phyloP scores from a whole-genome alignment of 1,140 invertebrate species.

The Zaprionus nigranus region DNA sequence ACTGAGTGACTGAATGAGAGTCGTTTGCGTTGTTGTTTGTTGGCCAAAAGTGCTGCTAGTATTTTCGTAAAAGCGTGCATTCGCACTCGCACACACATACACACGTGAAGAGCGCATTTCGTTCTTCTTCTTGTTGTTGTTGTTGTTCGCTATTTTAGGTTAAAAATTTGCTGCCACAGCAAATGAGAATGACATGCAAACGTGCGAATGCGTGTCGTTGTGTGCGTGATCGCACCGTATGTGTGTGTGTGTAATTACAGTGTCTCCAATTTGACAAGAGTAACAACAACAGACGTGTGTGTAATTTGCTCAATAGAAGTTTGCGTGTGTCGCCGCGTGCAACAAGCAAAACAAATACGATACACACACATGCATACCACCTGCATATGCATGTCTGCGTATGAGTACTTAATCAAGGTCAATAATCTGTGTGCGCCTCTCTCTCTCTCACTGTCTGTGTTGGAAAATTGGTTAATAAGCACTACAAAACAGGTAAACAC shows the following conservation, averaged over 20 bases:
- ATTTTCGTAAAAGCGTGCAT: conserved; percentile 50
- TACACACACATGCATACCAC: conserved; percentile 19
- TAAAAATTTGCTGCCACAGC: conserved; percentile 66
- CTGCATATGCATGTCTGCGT: not conserved
- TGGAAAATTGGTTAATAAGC: conserved; percentile 68
- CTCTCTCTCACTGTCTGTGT: not conserved
- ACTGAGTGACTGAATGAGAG: conserved; percentile 32
- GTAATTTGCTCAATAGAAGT: conserved; percentile 39
- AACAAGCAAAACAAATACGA: conserved; percentile 52
- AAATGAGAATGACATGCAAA: conserved; percentile 52
- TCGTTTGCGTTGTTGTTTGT: conserved; percentile 61
- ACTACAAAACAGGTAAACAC: conserved; percentile 60
- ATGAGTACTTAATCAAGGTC: conserved; percentile 71
- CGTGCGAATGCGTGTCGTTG: conserved; percentile 2
- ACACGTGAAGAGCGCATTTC: conserved; percentile 17
- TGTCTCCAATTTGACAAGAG: conserved; percentile 47
- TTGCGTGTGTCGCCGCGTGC: conserved; percentile 44
- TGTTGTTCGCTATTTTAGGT: conserved; percentile 75
- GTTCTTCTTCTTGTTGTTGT: conserved; percentile 33
- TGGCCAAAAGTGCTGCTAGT: conserved; percentile 76
- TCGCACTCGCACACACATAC: conserved; percentile 36
- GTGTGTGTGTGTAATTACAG: conserved; percentile 35
- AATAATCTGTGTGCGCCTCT: conserved; percentile 64
- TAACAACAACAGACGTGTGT: conserved; percentile 13
- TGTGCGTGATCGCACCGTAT: conserved; percentile 5